Evolutionary conservation across 2,113 vertebrate species (phyloP).

Genomic region (Rhodinocichla rosea): DNA sequence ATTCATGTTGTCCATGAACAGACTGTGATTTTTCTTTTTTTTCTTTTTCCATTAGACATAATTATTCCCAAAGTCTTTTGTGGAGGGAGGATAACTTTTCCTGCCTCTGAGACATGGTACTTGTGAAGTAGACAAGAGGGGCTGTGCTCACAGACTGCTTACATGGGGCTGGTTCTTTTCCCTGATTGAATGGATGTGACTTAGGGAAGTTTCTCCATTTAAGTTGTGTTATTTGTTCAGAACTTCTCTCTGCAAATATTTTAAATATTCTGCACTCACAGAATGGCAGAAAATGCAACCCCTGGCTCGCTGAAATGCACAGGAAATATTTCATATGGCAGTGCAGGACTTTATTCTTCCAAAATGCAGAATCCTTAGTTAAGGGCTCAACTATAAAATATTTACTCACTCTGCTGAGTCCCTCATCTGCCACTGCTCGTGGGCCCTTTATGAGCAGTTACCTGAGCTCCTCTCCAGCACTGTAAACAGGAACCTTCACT

Average conservation of each 20-base stretch:
- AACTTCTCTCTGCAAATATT: background rate
- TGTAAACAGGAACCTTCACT: background rate
- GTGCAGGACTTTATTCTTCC: background rate
- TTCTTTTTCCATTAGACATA: background rate
- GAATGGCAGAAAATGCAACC: background rate
- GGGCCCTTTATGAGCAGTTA: background rate
- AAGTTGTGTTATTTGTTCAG: background rate
- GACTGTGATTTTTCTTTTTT: background rate
- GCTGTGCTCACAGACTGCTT: background rate
- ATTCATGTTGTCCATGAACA: background rate
- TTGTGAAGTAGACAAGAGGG: background rate
- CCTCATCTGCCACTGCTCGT: background rate
- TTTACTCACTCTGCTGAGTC: background rate
- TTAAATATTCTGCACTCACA: background rate
- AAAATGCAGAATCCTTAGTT: background rate
- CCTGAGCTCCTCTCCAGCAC: background rate
- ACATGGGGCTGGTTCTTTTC: background rate
- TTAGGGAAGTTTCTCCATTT: background rate
- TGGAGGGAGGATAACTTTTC: background rate
- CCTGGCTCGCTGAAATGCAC: background rate
- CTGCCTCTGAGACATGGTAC: background rate
- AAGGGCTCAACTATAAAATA: background rate
- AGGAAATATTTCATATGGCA: background rate
- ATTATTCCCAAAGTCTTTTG: background rate
- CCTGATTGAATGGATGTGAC: background rate